Evolutionary conservation across 2,113 vertebrate species (phyloP).

Genomic region (Tragelaphus scriptus): DNA sequence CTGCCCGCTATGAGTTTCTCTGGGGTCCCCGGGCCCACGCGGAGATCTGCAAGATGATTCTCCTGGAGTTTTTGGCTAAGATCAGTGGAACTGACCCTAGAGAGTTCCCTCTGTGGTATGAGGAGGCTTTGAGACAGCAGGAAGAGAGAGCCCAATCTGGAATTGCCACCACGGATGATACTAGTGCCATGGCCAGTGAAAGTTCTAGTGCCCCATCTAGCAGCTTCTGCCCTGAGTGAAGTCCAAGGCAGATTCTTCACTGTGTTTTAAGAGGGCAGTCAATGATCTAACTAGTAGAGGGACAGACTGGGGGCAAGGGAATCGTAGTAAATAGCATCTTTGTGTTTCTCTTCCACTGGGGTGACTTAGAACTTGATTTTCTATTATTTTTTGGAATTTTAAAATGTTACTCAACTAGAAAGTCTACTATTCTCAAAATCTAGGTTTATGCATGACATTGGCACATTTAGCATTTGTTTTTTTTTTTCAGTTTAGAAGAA

Average conservation of each 20-base stretch:
- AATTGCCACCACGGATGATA: not conserved
- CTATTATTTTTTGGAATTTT: not conserved
- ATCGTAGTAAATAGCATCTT: not conserved
- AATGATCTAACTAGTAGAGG: not conserved
- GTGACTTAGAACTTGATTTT: not conserved
- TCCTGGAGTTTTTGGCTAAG: not conserved
- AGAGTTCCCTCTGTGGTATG: not conserved
- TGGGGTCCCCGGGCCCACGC: constrained; percentile 32
- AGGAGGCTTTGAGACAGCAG: constrained; percentile 41
- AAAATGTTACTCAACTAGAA: not conserved
- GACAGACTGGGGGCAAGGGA: not conserved
- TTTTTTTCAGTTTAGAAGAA: not conserved
- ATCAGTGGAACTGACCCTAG: not conserved
- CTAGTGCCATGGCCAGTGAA: not conserved
- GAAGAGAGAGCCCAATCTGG: not conserved
- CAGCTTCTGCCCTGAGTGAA: not conserved
- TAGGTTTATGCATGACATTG: not conserved
- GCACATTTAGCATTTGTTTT: not conserved
- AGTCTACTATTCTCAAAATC: not conserved
- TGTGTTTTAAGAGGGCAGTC: not conserved
- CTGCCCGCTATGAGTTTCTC: not conserved
- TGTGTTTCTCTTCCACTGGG: not conserved
- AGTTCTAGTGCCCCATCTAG: not conserved
- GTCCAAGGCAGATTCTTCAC: not conserved
- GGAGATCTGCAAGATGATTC: constrained; percentile 35